Percentiles rank a stretch among this genome's conserved stretches.
phyloP scores from a whole-genome alignment of 1,140 invertebrate species.

The Drosophila jambulina region DNA sequence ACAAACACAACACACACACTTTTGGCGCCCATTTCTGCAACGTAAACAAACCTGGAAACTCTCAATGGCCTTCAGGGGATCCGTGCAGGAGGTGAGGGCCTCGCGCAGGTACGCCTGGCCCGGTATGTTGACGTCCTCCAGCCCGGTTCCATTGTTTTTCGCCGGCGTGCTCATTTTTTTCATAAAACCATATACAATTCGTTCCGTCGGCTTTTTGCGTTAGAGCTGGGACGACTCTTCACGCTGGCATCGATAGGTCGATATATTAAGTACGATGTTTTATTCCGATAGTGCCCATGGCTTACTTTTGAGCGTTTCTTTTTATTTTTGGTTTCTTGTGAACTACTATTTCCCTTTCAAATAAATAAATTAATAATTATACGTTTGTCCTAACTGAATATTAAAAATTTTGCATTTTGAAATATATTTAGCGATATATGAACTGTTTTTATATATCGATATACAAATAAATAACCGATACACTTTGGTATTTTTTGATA shows the following conservation, averaged over 20 bases:
- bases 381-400: too few species aligned
- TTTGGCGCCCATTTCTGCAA: slow-evolving; percentile 56
- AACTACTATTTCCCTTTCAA: too few species aligned
- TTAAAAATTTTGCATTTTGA: too few species aligned
- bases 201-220: slow-evolving; percentile 21
- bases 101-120: slow-evolving; percentile 95
- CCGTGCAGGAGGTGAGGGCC: slow-evolving; percentile 97
- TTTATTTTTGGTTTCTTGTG: too few species aligned
- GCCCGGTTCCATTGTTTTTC: slow-evolving; percentile 85
- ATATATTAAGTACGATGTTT: not conserved
- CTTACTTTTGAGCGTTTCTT: not conserved
- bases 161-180: slow-evolving; percentile 65
- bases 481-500: slow-evolving; percentile 1
- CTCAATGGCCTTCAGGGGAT: slow-evolving; percentile 98
- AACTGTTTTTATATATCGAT: not conserved
- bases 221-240: not conserved
- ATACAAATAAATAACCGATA: slow-evolving; percentile 9
- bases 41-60: slow-evolving; percentile 93
- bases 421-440: too few species aligned
- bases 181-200: slow-evolving; percentile 26
- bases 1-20: slow-evolving; percentile 18
- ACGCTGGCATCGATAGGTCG: not conserved
- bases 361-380: too few species aligned
- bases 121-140: slow-evolving; percentile 97
- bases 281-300: not conserved